phyloP scores from a whole-genome alignment of 2,888 invertebrate species.

The Mythimna vitellina region DNA sequence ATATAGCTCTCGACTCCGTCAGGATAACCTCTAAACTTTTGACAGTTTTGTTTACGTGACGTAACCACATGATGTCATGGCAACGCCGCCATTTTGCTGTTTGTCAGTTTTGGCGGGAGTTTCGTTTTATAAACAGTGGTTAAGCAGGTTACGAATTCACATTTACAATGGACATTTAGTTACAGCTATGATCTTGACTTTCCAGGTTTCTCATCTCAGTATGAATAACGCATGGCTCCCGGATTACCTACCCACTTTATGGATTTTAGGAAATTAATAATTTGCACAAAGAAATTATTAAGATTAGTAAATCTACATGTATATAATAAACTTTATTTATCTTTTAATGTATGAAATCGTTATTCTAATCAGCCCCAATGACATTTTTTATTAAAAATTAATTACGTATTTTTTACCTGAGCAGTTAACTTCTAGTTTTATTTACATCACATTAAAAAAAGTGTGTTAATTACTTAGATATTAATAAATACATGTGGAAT shows the following conservation, averaged over 20 bases:
- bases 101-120: constrained; percentile 62
- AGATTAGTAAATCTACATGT: not conserved
- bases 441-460: no score
- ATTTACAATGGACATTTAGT: constrained; percentile 14
- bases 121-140: constrained; percentile 47
- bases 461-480: no score
- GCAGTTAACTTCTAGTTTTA: no score
- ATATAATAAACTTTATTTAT: not conserved
- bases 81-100: constrained; percentile 70
- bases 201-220: not conserved
- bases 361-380: no score
- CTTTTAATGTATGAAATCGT: no score
- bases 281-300: not conserved
- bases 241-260: not conserved
- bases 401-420: no score
- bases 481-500: no score
- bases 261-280: not conserved
- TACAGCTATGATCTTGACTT: not conserved
- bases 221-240: not conserved
- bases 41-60: constrained; percentile 78
- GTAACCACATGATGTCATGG: constrained; percentile 87
- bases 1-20: constrained; percentile 58
- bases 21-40: constrained; percentile 56
- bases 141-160: constrained; percentile 11
- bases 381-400: no score